Base-by-base conservation (phyloP, 2,888 invertebrate species). In the Ceramica pisi region DNA sequence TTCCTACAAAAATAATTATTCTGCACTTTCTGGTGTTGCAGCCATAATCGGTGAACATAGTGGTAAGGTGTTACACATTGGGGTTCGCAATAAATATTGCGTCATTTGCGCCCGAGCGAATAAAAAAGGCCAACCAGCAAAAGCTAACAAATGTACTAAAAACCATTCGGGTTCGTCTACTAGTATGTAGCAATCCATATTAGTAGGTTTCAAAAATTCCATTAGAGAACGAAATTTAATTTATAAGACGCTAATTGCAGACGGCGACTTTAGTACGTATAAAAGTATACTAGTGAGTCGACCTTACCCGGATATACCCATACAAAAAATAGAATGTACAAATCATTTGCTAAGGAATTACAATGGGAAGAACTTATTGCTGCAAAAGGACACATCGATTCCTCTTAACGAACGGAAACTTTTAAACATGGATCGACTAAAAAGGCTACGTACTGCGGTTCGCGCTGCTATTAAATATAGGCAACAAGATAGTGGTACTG, bases 131-230 rank as follows among this genome's bases (percentile, higher is more conserved):
- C 44, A 44, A 16, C 44, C 44, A 44, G 44, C 44, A 44, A 44
- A 16, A 44, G 16, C 44, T 5, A 16, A 44, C 6, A 44, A 44
- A 44, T 44, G 44, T 16, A 44, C 44, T 10, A 44, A 44, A 44
- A 44, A 44, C 44, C 44, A 44, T 44, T 44, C 10, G 10, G 44
- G 44, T 14, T 44, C 44, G 14, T 44, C 67, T 16, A 50, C 67
- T 7, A 67, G 50, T n/a, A 67, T 67, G 61, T 60, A 67, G 26
- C 50, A 67, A 60, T 3, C 48, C 10, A 67, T 60, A 50, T 44
- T 55, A 55, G 65, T 65, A 65, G 65, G 55, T 21, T 65, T 65
- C 21, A 41, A 59, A 67, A 67, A 23, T n/a, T 67, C 67, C 2
- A 60, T 60, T 50, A 50, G 0, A 0, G 61, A 67, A 3, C 38